These are phyloP conservation scores for Ridgeia piscesae DNA, from an alignment of 1,140 invertebrate genomes.

Conservation along the genomic window DNA sequence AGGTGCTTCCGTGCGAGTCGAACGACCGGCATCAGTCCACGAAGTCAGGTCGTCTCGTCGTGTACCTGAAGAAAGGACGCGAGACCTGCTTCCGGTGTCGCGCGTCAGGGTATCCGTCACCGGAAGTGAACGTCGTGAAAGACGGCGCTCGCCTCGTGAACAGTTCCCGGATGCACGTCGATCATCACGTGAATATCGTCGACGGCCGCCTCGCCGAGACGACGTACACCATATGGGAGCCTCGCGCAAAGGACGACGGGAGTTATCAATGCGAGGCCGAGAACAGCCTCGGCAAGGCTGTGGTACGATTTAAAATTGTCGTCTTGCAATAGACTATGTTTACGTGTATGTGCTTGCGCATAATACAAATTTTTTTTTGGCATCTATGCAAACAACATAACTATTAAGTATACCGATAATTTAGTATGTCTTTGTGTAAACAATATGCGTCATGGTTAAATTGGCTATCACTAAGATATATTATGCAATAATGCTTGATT, in stretches of 20 bases:
- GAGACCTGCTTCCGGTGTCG: constrained; percentile 14
- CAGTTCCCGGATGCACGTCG: background rate
- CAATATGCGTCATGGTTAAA: no score
- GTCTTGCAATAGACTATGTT: background rate
- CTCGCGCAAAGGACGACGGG: background rate
- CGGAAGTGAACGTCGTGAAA: background rate
- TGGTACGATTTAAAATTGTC: background rate
- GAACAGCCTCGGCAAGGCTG: background rate
- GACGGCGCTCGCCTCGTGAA: background rate
- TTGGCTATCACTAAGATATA: no score
- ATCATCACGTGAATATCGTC: background rate
- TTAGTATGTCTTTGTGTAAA: no score
- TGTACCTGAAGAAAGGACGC: background rate
- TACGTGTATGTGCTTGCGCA: no score
- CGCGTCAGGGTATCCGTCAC: background rate
- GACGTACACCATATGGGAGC: background rate
- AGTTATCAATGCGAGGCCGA: background rate
- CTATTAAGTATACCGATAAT: no score
- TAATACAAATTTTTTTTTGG: no score
- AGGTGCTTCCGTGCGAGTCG: background rate
- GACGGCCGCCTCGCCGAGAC: background rate
- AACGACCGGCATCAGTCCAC: background rate
- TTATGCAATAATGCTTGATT: no score
- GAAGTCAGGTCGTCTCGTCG: background rate
- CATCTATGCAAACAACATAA: no score